Conservation (phyloP, 2,888 invertebrate genomes). For the Cerastoderma edule region DNA sequence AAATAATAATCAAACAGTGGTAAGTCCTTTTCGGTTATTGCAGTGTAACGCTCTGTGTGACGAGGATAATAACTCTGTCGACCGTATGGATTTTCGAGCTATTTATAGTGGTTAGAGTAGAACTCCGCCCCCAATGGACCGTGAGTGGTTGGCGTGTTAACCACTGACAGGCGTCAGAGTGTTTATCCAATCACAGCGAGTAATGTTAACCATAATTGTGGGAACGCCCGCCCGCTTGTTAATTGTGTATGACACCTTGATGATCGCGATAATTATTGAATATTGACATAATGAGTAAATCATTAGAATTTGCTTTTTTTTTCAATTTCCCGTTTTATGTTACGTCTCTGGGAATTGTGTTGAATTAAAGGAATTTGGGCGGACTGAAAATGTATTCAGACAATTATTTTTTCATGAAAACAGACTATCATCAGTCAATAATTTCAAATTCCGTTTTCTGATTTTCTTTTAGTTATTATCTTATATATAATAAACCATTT, state of each 20-base stretch:
- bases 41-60: too few relatives aligned
- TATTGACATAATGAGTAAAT: slow-evolving; percentile 35
- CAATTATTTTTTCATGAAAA: too few relatives aligned
- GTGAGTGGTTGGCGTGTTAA: slow-evolving; percentile 44
- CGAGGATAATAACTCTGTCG: too few relatives aligned
- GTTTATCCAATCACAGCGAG: slow-evolving; percentile 46
- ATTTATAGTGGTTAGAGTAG: slow-evolving; percentile 13
- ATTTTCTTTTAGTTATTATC: too few relatives aligned
- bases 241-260: slow-evolving; percentile 25
- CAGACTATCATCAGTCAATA: too few relatives aligned
- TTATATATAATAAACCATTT: too few relatives aligned
- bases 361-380: too few relatives aligned
- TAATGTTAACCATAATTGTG: slow-evolving; percentile 37
- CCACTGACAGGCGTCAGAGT: slow-evolving; percentile 18
- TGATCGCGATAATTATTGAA: slow-evolving; percentile 50
- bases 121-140: slow-evolving; percentile 43
- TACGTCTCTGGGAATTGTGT: too few relatives aligned
- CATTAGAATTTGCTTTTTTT: slow-evolving; percentile 3
- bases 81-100: too few relatives aligned
- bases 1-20: background rate
- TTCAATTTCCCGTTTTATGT: background rate
- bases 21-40: too few relatives aligned
- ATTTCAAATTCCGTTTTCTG: too few relatives aligned
- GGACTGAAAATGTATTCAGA: too few relatives aligned
- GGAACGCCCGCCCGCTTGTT: slow-evolving; percentile 26